Conservation (phyloP, 2,113 vertebrate species). For the Steatornis caripensis region DNA sequence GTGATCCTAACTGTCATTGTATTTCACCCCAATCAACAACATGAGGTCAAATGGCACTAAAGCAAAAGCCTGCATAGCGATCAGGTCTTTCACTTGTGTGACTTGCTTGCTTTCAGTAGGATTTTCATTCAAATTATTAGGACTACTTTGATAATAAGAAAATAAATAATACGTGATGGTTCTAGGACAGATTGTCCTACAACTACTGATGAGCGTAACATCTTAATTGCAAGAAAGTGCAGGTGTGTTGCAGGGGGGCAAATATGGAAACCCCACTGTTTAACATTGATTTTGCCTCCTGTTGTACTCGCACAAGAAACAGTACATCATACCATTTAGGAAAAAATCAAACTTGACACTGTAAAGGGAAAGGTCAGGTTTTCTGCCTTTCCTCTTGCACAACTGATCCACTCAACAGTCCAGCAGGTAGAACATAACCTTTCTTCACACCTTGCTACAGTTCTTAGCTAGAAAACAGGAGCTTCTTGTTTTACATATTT, state of each 20-base stretch:
- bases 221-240: not conserved
- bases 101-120: not conserved
- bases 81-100: not conserved
- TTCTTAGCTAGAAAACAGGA: not conserved
- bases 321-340: not conserved
- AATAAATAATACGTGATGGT: not conserved
- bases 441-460: not conserved
- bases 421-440: not conserved
- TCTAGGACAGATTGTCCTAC: not conserved
- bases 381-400: not conserved
- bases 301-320: not conserved
- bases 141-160: not conserved
- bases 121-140: not conserved
- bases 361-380: not conserved
- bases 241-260: accelerated
- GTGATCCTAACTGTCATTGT: not conserved
- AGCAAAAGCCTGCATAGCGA: not conserved
- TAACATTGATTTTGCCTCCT: not conserved
- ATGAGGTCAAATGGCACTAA: not conserved
- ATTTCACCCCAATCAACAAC: not conserved
- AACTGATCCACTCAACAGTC: not conserved
- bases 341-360: not conserved
- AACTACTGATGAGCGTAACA: not conserved
- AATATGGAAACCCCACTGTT: not conserved
- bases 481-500: not conserved